Conservation (phyloP, 2,888 invertebrate genomes). For the Cosmia trapezina region DNA sequence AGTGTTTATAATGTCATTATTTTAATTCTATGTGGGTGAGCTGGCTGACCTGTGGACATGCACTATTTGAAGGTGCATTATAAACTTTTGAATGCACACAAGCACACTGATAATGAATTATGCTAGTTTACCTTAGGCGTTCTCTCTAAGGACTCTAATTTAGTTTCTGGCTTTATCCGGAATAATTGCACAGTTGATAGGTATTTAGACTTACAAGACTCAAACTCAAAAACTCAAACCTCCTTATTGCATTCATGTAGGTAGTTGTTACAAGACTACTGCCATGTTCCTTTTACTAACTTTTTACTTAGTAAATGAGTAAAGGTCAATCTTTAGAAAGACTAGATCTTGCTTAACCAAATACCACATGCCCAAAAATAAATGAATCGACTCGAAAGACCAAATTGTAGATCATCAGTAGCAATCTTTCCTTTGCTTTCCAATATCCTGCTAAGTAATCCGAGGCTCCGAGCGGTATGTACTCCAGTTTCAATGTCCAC, state of each 20-base stretch:
- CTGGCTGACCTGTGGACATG: neutral
- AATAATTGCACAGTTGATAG: neutral
- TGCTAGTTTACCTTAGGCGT: neutral
- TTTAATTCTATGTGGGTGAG: conserved; percentile 3
- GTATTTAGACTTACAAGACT: no score
- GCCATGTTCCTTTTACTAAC: neutral
- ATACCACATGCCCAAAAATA: neutral
- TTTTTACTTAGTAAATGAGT: neutral
- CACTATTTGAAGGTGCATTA: conserved; percentile 1
- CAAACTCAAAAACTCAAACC: no score
- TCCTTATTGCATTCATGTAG: no score
- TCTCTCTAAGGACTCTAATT: neutral
- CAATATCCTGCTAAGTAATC: conserved; percentile 16
- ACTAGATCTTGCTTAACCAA: neutral
- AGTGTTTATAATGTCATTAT: conserved; percentile 34
- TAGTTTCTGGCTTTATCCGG: neutral
- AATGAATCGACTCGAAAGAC: neutral
- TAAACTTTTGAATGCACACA: neutral
- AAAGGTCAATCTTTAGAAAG: neutral
- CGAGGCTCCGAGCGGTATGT: neutral
- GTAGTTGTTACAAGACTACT: no score
- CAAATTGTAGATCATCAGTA: neutral
- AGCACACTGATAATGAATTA: neutral
- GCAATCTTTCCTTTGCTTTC: neutral
- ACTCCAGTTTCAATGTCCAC: conserved; percentile 21